These are phyloP conservation scores for Orussus abietinus DNA, from an alignment of 1,140 invertebrate species.

Conservation along the genomic window DNA sequence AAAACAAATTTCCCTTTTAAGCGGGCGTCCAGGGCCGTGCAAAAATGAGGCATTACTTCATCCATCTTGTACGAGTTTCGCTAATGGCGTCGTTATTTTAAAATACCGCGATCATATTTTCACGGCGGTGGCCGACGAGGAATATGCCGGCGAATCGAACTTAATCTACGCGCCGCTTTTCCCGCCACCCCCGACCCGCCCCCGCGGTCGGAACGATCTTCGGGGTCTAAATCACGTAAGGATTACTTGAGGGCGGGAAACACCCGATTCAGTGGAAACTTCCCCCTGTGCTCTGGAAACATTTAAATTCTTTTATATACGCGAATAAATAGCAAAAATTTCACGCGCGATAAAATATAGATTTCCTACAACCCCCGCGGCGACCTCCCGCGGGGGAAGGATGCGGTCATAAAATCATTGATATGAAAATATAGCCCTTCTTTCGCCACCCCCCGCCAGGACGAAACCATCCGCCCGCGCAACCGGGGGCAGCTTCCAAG, in stretches of 20 bases:
- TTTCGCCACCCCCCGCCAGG: slow-evolving; percentile 19
- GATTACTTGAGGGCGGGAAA: slow-evolving; percentile 31
- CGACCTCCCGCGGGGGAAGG: slow-evolving; percentile 33
- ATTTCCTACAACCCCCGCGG: slow-evolving; percentile 40
- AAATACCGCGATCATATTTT: slow-evolving; percentile 48
- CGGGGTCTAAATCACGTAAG: slow-evolving; percentile 44
- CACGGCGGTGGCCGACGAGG: slow-evolving; percentile 21
- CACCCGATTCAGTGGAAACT: slow-evolving; percentile 8
- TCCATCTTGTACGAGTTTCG: slow-evolving; percentile 37
- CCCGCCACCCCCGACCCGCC: slow-evolving; percentile 10
- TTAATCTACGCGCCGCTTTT: slow-evolving; percentile 36
- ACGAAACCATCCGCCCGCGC: slow-evolving; percentile 34
- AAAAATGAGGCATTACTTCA: slow-evolving; percentile 40
- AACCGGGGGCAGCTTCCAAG: slow-evolving; percentile 25
- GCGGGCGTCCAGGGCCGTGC: slow-evolving; percentile 13
- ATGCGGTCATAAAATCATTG: slow-evolving; percentile 56
- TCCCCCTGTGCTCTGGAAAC: slow-evolving; percentile 48
- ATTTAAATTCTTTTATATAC: slow-evolving; percentile 57
- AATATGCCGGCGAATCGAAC: slow-evolving; percentile 43
- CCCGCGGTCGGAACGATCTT: slow-evolving; percentile 24
- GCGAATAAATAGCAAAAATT: slow-evolving; percentile 56
- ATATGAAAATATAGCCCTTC: slow-evolving; percentile 52
- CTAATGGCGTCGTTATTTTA: slow-evolving; percentile 50
- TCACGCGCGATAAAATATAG: slow-evolving; percentile 56
- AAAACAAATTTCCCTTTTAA: slow-evolving; percentile 38